Percentiles rank a stretch among this genome's conserved stretches.
These are phyloP conservation scores for Notiomystis cincta DNA, from an alignment of 2,113 vertebrate species.

Conservation along the genomic window DNA sequence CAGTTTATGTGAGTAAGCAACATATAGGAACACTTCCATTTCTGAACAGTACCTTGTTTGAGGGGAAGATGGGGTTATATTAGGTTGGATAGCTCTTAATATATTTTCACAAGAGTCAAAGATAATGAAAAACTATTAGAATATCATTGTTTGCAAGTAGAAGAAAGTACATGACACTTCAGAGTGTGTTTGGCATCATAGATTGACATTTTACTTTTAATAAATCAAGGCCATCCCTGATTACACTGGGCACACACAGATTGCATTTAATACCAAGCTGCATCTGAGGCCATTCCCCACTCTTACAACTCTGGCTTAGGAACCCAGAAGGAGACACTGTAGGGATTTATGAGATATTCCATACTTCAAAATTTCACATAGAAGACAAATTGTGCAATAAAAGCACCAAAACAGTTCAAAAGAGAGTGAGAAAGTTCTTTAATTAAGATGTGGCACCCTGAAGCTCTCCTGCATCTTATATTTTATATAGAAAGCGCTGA, in stretches of 20 bases:
- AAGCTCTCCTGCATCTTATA: neutral
- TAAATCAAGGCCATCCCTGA: neutral
- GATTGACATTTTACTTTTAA: neutral
- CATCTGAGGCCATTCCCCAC: neutral
- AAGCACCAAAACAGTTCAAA: neutral
- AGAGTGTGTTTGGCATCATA: neutral
- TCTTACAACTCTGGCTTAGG: neutral
- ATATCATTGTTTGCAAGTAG: neutral
- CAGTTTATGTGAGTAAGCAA: neutral
- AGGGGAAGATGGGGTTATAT: neutral
- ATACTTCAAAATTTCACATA: neutral
- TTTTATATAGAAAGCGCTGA: neutral
- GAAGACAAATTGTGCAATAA: neutral
- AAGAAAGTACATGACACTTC: neutral
- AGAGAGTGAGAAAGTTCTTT: neutral
- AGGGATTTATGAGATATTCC: neutral
- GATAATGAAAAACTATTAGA: neutral
- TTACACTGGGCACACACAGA: neutral
- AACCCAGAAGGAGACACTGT: neutral
- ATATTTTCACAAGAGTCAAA: neutral
- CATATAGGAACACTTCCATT: accelerated
- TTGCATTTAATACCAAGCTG: neutral
- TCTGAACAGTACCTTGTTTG: neutral
- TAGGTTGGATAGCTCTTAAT: neutral
- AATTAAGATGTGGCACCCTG: neutral